Evolutionary conservation across 2,888 invertebrate species (phyloP), one percentile per base, ranked within the genome.

Genomic region (Pheosia gnoma): DNA sequence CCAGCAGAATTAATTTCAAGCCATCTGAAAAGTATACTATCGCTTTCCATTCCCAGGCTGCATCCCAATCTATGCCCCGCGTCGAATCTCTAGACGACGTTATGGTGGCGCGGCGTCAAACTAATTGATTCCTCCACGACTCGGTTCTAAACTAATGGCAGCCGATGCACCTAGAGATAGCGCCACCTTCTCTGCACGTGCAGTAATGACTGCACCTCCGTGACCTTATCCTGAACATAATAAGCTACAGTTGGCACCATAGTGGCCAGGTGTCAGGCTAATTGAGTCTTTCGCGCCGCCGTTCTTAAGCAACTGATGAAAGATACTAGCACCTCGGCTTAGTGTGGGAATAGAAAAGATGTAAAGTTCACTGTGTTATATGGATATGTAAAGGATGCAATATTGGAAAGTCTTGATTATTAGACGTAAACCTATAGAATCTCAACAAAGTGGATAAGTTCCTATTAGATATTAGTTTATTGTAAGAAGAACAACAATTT

Each of bases 81-180:
- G 61, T 58, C 62, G 52, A 74, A 67, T 70, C 71, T 73, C 72
- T 56, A 64, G 67, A 71, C 69, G 70, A 57, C 68, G 66, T 63
- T 78, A 81, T 76, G 77, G 78, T 65, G 69, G 65, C 72, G 71
- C 70, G 73, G 74, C 71, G 77, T 74, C 72, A 67, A 75, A 75
- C 81, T 85, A 84, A 84, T 84, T 83, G 82, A 85, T 82, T 83
- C 78, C 79, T 79, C 77, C 65, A 63, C 63, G 68, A 68, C 57
- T 59, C 59, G 45, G 58, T 47, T 43, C 52, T 52, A 57, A 65
- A 60, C 62, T 61, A 63, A 62, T 64, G 63, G 60, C 57, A 61
- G 65, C 53, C 36, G 53, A 53, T 53, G 37, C 2, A 53, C 53
- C 37, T 10, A 37, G 7, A 53, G 53, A 53, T 53, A 53, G 37